Evolutionary conservation across 2,888 invertebrate genomes (phyloP).

Genomic region (Axea sp.): DNA sequence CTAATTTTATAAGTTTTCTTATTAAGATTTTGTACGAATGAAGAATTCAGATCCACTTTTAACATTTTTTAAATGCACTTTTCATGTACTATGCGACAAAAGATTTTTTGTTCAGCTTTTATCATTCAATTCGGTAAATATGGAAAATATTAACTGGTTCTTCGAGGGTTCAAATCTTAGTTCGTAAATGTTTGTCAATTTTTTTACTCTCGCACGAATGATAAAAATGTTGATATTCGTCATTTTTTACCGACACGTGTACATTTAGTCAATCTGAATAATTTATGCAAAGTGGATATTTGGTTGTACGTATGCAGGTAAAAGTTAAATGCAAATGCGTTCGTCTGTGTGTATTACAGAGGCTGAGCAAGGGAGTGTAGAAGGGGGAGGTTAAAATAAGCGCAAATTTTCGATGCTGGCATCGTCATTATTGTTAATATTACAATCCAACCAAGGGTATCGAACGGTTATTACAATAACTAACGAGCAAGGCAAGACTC

Average conservation of each 20-base stretch:
- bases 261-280: constrained; percentile 23
- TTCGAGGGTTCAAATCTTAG: no score
- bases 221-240: no score
- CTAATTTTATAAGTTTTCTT: no score
- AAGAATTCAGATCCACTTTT: no score
- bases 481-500: constrained; percentile 67
- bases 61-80: no score
- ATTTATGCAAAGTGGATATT: constrained; percentile 44
- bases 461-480: constrained; percentile 64
- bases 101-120: no score
- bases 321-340: constrained; percentile 40
- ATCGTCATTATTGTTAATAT: constrained; percentile 25
- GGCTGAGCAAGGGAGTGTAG: constrained; percentile 1
- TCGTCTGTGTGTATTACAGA: constrained; percentile 18
- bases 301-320: constrained; percentile 13
- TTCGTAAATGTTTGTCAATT: no score
- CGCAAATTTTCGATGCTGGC: constrained; percentile 30
- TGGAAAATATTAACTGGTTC: no score
- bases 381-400: constrained; percentile 1
- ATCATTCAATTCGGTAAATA: no score
- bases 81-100: no score
- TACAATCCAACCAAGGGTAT: constrained; percentile 44
- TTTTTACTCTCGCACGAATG: no score
- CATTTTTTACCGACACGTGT: background rate
- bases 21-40: no score